These are phyloP conservation scores for Sinella curviseta DNA, from an alignment of 1,140 invertebrate species.

Conservation along the genomic window DNA sequence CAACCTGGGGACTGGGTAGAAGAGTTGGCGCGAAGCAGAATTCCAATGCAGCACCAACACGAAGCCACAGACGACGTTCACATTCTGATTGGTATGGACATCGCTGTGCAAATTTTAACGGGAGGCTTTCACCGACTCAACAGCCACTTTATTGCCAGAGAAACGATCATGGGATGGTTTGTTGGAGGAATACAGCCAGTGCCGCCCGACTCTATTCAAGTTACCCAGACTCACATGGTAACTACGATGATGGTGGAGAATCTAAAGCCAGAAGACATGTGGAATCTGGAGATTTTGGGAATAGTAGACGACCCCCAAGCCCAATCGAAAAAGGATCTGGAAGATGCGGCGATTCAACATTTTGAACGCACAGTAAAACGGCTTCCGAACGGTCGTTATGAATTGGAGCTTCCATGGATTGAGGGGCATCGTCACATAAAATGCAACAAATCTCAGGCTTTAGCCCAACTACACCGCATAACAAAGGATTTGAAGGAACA, in stretches of 20 bases:
- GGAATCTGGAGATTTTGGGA: slow-evolving; percentile 2
- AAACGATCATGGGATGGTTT: slow-evolving; percentile 51
- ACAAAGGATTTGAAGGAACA: background rate
- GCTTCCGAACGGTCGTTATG: background rate
- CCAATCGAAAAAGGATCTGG: slow-evolving; percentile 7
- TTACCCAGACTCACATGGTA: background rate
- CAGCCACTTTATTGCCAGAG: slow-evolving; percentile 43
- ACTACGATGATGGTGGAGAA: background rate
- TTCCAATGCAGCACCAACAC: background rate
- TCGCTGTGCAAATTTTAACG: background rate
- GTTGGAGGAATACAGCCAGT: slow-evolving; percentile 47
- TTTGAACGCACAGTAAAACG: background rate
- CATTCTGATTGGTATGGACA: slow-evolving; percentile 5
- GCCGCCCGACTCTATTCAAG: background rate
- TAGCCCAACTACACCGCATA: background rate
- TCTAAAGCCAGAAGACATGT: background rate
- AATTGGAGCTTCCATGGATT: slow-evolving; percentile 9
- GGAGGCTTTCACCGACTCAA: background rate
- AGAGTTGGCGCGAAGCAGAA: background rate
- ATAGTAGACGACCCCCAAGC: background rate
- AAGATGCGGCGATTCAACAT: slow-evolving; percentile 9
- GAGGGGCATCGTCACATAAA: background rate
- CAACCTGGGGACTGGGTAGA: background rate
- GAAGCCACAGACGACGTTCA: background rate
- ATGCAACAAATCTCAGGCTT: background rate